These are phyloP conservation scores for Microdon myrmicae DNA, from an alignment of 2,888 invertebrate genomes.

Conservation along the genomic window DNA sequence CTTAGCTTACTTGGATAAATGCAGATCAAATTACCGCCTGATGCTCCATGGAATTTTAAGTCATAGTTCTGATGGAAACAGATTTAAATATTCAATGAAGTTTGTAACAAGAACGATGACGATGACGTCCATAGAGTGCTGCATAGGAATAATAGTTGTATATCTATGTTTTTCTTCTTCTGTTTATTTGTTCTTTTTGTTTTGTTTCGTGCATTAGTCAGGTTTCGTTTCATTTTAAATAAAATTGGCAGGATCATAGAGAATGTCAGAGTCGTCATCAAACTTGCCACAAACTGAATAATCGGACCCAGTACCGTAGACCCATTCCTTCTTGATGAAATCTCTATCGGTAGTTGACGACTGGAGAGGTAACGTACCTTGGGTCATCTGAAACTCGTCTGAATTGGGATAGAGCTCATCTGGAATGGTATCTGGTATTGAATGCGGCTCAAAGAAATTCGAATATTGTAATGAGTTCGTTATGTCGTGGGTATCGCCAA, in stretches of 20 bases:
- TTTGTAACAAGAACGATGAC: too few relatives aligned
- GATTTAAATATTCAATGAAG: too few relatives aligned
- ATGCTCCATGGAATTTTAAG: too few relatives aligned
- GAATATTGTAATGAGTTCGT: conserved; percentile 65
- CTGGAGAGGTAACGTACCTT: conserved; percentile 63
- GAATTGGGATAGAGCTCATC: conserved; percentile 64
- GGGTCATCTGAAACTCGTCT: conserved; percentile 65
- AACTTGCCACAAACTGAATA: conserved; percentile 65
- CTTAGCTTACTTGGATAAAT: too few relatives aligned
- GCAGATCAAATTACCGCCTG: too few relatives aligned
- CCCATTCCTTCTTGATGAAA: conserved; percentile 66
- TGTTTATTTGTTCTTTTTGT: too few relatives aligned
- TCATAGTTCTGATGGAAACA: too few relatives aligned
- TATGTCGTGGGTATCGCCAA: conserved; percentile 64
- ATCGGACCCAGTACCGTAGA: conserved; percentile 61
- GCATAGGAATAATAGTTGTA: too few relatives aligned
- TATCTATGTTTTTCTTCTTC: too few relatives aligned
- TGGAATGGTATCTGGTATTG: conserved; percentile 65
- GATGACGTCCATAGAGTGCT: too few relatives aligned
- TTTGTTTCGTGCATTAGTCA: too few relatives aligned
- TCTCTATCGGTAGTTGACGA: conserved; percentile 65
- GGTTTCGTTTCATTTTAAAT: conserved; percentile 66
- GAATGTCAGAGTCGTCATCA: conserved; percentile 64
- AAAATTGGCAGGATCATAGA: conserved; percentile 65
- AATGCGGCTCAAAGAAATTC: conserved; percentile 65